Percentiles rank a stretch among this genome's conserved stretches.
phyloP scores from a whole-genome alignment of 2,888 invertebrate species.

The Stenodema calcarata region DNA sequence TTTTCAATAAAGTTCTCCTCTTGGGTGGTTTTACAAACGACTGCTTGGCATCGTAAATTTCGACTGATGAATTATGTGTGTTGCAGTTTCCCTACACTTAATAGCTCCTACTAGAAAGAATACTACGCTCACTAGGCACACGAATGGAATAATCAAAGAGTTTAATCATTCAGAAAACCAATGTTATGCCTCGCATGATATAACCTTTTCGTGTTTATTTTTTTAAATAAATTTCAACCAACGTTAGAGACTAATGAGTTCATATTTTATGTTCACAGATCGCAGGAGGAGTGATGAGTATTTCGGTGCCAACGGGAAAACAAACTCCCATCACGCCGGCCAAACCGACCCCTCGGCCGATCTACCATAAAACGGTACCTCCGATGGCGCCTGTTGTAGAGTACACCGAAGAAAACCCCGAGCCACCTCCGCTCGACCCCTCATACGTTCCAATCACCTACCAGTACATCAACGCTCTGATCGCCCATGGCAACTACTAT shows the following conservation, averaged over 20 bases:
- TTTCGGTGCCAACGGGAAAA: conserved; percentile 58
- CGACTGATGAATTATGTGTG: no score
- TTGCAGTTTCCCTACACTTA: no score
- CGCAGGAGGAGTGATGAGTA: conserved; percentile 44
- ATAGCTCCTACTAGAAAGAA: no score
- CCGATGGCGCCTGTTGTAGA: conserved; percentile 58
- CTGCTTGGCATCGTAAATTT: no score
- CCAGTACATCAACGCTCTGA: conserved; percentile 57
- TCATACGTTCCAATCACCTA: conserved; percentile 56
- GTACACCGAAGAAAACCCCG: conserved; percentile 57
- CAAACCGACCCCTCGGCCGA: conserved; percentile 56
- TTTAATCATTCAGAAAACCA: no score
- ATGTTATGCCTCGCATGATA: no score
- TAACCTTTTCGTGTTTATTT: no score
- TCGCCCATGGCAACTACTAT: conserved; percentile 55
- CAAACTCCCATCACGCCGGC: conserved; percentile 58
- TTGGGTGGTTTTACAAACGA: no score
- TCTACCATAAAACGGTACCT: conserved; percentile 43
- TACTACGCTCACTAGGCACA: no score
- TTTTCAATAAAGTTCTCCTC: no score
- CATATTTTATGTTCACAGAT: conserved; percentile 32
- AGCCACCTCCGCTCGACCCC: conserved; percentile 58
- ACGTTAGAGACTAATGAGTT: no score
- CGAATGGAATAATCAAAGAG: no score
- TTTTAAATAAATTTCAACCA: background rate